Evolutionary conservation across 1,140 invertebrate genomes (phyloP).

Genomic region (Sinonovacula constricta): DNA sequence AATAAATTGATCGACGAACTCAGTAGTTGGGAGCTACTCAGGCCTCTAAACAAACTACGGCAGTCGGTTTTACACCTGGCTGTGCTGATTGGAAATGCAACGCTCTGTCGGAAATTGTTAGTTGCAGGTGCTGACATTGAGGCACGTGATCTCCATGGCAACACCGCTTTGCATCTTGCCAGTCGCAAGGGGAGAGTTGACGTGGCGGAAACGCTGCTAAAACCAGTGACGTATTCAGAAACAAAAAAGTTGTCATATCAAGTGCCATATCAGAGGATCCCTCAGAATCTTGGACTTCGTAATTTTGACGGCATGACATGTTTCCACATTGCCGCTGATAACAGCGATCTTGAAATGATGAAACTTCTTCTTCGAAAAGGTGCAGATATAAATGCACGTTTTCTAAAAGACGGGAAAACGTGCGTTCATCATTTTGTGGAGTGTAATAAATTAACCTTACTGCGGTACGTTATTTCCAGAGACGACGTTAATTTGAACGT

Average conservation of each 20-base stretch:
- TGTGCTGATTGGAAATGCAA: slow-evolving; percentile 83
- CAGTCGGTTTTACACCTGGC: slow-evolving; percentile 86
- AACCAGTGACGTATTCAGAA: slow-evolving; percentile 48
- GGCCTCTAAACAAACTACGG: slow-evolving; percentile 39
- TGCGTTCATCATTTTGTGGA: slow-evolving; percentile 59
- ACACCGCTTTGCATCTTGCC: slow-evolving; percentile 89
- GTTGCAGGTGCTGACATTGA: slow-evolving; percentile 82
- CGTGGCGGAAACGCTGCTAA: slow-evolving; percentile 81
- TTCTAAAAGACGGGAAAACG: slow-evolving; percentile 62
- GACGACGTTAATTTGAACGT: slow-evolving; percentile 11
- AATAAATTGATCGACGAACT: slow-evolving; percentile 17
- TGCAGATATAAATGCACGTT: slow-evolving; percentile 84
- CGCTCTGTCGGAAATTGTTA: slow-evolving; percentile 83
- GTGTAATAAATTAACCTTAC: slow-evolving; percentile 30
- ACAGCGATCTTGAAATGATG: slow-evolving; percentile 21
- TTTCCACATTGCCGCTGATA: slow-evolving; percentile 57
- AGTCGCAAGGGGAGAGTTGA: slow-evolving; percentile 84
- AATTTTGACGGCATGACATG: slow-evolving; percentile 90
- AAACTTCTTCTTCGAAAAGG: slow-evolving; percentile 42
- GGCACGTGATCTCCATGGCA: slow-evolving; percentile 52
- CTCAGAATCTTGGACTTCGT: slow-evolving; percentile 82
- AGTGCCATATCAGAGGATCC: slow-evolving; percentile 78
- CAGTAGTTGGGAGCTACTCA: neutral
- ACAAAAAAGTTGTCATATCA: slow-evolving; percentile 39
- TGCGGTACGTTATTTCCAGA: slow-evolving; percentile 39